phyloP scores from a whole-genome alignment of 1,140 invertebrate genomes.

The Parasteatoda tepidariorum region DNA sequence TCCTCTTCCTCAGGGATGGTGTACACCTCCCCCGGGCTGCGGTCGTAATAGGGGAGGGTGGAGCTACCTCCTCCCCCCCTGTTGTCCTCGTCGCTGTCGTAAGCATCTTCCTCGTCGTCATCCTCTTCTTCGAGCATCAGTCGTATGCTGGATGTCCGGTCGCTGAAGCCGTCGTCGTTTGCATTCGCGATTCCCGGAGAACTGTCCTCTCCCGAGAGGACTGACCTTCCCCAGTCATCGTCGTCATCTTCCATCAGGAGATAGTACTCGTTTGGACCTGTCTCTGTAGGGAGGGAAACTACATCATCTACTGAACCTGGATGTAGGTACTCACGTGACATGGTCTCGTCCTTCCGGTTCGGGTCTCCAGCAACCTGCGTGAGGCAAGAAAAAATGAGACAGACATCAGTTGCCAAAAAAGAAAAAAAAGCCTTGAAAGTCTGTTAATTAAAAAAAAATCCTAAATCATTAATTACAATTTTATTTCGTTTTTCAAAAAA shows the following conservation, averaged over 20 bases:
- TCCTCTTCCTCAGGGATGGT: conserved; percentile 73
- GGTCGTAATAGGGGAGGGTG: conserved; percentile 68
- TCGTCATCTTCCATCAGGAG: conserved; percentile 23
- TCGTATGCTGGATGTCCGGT: conserved; percentile 32
- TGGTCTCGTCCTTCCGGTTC: conserved; percentile 57
- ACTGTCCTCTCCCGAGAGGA: background rate
- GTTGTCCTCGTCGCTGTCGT: conserved; percentile 62
- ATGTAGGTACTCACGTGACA: conserved; percentile 62
- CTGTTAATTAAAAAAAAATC: too few relatives aligned
- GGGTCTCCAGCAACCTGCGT: conserved; percentile 23
- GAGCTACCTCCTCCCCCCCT: conserved; percentile 44
- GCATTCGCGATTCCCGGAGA: background rate
- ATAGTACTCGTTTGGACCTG: conserved; percentile 22
- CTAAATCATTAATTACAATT: too few relatives aligned
- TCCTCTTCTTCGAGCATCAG: conserved; percentile 51
- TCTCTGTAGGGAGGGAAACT: conserved; percentile 22
- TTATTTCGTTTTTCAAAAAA: too few relatives aligned
- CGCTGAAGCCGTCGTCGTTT: conserved; percentile 20
- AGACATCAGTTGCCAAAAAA: background rate
- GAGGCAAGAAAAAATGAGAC: background rate
- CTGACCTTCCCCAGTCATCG: conserved; percentile 9
- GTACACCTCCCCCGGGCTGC: conserved; percentile 72
- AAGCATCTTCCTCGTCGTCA: conserved; percentile 61
- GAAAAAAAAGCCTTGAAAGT: too few relatives aligned
- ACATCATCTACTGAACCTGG: conserved; percentile 52